phyloP scores from a whole-genome alignment of 2,113 vertebrate species.

The Colossoma macropomum region DNA sequence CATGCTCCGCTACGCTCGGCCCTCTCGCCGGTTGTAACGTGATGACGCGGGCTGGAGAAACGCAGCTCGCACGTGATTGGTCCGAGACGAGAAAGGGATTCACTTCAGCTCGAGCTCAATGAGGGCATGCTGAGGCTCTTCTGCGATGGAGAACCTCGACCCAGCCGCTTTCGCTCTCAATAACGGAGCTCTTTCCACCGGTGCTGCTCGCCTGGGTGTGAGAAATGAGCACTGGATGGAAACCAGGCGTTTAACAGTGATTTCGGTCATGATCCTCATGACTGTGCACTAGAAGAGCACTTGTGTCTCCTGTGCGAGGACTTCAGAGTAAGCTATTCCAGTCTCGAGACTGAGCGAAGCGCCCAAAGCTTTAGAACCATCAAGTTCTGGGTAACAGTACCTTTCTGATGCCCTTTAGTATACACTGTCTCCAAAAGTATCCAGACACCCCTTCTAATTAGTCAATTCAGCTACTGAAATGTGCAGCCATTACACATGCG shows the following conservation, averaged over 20 bases:
- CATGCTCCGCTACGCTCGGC: constrained; percentile 68
- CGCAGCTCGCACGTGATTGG: constrained; percentile 72
- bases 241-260: neutral
- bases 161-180: neutral
- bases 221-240: constrained; percentile 2
- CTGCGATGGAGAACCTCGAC: constrained; percentile 23
- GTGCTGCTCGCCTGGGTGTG: constrained; percentile 21
- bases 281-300: constrained; percentile 8
- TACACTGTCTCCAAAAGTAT: too few relatives aligned
- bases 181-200: constrained; percentile 33
- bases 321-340: neutral
- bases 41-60: constrained; percentile 76
- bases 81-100: constrained; percentile 68
- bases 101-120: constrained; percentile 73
- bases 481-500: too few relatives aligned
- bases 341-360: too few relatives aligned
- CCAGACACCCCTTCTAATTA: too few relatives aligned
- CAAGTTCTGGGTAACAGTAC: too few relatives aligned
- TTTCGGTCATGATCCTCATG: neutral
- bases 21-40: constrained; percentile 73
- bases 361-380: too few relatives aligned
- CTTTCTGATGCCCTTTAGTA: too few relatives aligned
- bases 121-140: constrained; percentile 40
- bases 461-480: too few relatives aligned
- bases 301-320: neutral